A percentile compares a stretch with the other conserved stretches of the same genome.
phyloP scores from a whole-genome alignment of 1,140 invertebrate species.

The Agrilus planipennis region DNA sequence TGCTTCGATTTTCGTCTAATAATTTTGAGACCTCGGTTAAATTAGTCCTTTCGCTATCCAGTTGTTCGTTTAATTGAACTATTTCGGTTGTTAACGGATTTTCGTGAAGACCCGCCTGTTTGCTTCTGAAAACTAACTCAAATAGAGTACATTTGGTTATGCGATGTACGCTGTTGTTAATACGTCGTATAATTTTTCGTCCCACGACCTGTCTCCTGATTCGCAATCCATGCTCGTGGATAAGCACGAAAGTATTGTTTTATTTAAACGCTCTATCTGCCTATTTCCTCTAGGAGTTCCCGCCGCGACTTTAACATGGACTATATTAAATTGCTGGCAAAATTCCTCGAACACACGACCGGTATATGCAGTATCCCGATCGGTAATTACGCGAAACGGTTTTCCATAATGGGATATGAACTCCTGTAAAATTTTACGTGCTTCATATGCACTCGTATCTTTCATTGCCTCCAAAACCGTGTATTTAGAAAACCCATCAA shows the following conservation, averaged over 20 bases:
- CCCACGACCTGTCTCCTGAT: constrained; percentile 15
- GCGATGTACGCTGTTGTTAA: neutral
- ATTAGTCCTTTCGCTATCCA: neutral
- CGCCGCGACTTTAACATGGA: constrained; percentile 18
- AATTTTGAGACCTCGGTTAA: neutral
- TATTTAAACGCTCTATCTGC: constrained; percentile 24
- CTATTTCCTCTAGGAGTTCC: constrained; percentile 26
- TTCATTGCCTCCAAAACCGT: neutral
- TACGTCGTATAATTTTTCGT: constrained; percentile 12
- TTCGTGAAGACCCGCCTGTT: neutral
- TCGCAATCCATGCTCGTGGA: constrained; percentile 4
- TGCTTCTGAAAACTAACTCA: neutral
- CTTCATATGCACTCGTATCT: neutral
- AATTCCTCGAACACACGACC: constrained; percentile 17
- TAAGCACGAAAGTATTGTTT: constrained; percentile 10
- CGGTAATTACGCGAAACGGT: constrained; percentile 17
- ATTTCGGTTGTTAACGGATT: too few relatives aligned
- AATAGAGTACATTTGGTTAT: too few relatives aligned
- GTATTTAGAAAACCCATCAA: constrained; percentile 5
- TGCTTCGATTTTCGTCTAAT: neutral
- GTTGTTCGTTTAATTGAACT: neutral
- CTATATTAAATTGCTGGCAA: constrained; percentile 14
- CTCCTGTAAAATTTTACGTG: neutral
- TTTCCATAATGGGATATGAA: constrained; percentile 10
- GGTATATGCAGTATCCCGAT: constrained; percentile 22